Conservation (phyloP, 1,140 invertebrate genomes). For the Nebria ingens region DNA sequence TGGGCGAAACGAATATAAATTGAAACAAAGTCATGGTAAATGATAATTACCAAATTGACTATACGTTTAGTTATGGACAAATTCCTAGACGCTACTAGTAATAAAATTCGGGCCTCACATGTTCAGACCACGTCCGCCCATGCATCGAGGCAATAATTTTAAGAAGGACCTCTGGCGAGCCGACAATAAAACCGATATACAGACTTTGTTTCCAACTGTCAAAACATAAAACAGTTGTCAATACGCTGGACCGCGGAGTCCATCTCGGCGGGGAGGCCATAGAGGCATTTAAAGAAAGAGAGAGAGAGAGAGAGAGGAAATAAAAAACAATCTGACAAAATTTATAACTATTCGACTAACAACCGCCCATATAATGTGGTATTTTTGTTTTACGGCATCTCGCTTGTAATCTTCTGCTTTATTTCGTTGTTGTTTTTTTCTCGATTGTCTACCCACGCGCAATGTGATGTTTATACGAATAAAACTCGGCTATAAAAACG, state of each 20-base stretch:
- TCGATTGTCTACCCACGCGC: not conserved
- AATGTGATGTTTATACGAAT: not conserved
- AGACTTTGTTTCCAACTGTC: constrained; percentile 21
- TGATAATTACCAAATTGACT: too few species aligned
- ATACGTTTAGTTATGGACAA: too few species aligned
- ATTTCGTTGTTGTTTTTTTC: not conserved
- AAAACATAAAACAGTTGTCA: constrained; percentile 25
- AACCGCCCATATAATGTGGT: not conserved
- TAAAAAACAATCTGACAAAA: too few species aligned
- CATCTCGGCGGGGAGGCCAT: not conserved
- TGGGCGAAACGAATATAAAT: too few species aligned
- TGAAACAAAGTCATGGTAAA: too few species aligned
- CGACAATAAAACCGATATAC: not conserved
- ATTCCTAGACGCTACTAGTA: too few species aligned
- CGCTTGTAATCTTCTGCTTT: not conserved
- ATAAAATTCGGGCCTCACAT: too few species aligned
- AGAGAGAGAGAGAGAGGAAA: not conserved
- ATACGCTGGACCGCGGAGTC: constrained; percentile 1
- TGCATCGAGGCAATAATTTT: too few species aligned
- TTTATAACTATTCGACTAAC: not conserved
- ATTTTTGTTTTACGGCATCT: not conserved
- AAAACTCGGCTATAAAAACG: too few species aligned
- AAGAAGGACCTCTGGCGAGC: too few species aligned
- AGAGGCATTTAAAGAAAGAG: not conserved
- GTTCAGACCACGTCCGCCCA: too few species aligned